phyloP scores from a whole-genome alignment of 2,888 invertebrate genomes.

The Sinohyriopsis cumingii region DNA sequence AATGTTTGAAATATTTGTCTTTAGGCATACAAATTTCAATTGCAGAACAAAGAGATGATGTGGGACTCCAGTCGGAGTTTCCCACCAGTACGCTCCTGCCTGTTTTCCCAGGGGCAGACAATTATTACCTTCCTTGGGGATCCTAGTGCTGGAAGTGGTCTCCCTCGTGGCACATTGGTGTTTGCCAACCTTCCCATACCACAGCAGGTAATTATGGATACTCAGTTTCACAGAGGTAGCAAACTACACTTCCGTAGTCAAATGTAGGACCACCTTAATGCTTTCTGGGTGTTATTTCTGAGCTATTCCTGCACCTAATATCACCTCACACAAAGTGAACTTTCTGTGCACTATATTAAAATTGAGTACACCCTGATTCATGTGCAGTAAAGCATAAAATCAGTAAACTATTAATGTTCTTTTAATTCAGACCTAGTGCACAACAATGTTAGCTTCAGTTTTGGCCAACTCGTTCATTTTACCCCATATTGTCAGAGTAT shows the following conservation, averaged over 20 bases:
- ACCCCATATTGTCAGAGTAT: too few species aligned
- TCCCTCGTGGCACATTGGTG: constrained; percentile 70
- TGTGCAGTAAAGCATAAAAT: too few species aligned
- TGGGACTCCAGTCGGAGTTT: constrained; percentile 67
- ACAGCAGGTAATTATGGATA: constrained; percentile 52
- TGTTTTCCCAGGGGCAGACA: constrained; percentile 68
- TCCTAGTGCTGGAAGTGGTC: constrained; percentile 67
- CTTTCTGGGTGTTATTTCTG: too few species aligned
- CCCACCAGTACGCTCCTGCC: constrained; percentile 69
- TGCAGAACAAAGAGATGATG: constrained; percentile 65
- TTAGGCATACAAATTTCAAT: constrained; percentile 2
- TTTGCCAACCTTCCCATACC: constrained; percentile 70
- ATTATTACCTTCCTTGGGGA: constrained; percentile 70
- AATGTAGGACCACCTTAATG: too few species aligned
- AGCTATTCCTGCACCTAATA: neutral
- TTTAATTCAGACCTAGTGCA: too few species aligned
- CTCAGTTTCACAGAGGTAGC: neutral
- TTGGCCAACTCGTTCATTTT: too few species aligned
- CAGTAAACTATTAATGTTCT: too few species aligned
- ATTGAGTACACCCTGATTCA: too few species aligned
- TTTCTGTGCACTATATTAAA: too few species aligned
- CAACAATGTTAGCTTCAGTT: too few species aligned
- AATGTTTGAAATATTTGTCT: neutral
- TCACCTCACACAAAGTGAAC: too few species aligned
- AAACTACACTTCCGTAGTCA: neutral